Conservation (phyloP, 2,113 vertebrate genomes). For the Porphyrio hochstetteri region DNA sequence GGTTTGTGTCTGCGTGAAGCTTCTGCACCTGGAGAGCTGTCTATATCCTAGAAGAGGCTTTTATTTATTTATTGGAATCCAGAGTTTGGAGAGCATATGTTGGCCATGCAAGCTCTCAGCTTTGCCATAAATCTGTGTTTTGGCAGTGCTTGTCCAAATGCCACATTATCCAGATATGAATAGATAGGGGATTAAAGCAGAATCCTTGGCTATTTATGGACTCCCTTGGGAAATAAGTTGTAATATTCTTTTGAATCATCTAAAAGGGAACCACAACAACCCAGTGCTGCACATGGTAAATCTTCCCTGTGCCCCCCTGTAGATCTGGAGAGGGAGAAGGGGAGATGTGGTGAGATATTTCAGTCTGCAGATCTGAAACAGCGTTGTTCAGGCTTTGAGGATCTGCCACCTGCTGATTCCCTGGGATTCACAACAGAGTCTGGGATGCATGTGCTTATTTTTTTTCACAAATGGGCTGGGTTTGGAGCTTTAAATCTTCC, state of each 20-base stretch:
- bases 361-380: constrained; percentile 1
- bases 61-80: not conserved
- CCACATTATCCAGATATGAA: constrained; percentile 44
- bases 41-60: not conserved
- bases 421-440: constrained; percentile 10
- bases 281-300: not conserved
- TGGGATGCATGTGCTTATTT: not conserved
- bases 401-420: constrained; percentile 55
- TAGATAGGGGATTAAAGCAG: constrained; percentile 48
- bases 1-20: not conserved
- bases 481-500: constrained; percentile 40
- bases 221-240: constrained; percentile 16
- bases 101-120: not conserved
- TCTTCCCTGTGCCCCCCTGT: constrained; percentile 3
- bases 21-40: not conserved
- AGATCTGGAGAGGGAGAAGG: not conserved
- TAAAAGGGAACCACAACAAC: constrained; percentile 54
- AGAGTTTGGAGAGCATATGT: not conserved
- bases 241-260: constrained; percentile 23
- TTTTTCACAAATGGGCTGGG: not conserved
- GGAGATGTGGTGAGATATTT: not conserved
- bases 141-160: constrained; percentile 15
- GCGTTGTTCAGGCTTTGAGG: constrained; percentile 28
- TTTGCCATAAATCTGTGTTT: constrained; percentile 43
- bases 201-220: constrained; percentile 51